Percentiles rank a stretch among this genome's conserved stretches.
These are phyloP conservation scores for Dyspetes luteomarginatus DNA, from an alignment of 2,888 invertebrate species.

Conservation along the genomic window DNA sequence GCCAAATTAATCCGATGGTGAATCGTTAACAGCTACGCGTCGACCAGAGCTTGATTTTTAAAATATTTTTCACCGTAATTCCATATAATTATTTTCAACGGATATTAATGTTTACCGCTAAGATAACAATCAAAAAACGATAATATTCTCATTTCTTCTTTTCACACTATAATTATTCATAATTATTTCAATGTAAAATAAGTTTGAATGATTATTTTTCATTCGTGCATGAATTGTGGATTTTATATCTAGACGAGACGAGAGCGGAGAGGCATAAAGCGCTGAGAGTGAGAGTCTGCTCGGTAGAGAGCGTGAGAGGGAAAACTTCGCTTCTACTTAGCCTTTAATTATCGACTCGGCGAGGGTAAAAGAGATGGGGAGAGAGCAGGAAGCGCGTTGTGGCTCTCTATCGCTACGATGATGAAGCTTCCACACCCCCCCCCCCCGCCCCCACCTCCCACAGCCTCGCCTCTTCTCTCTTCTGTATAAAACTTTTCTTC, in stretches of 20 bases:
- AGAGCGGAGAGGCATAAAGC: slow-evolving; percentile 22
- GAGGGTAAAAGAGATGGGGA: slow-evolving; percentile 19
- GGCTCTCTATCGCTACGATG: slow-evolving; percentile 43
- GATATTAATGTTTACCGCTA: background rate
- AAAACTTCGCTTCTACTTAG: slow-evolving; percentile 70
- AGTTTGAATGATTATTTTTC: background rate
- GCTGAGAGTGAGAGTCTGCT: background rate
- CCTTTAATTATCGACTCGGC: slow-evolving; percentile 70
- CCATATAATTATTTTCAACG: too few relatives aligned
- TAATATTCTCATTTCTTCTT: background rate
- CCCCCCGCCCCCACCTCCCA: slow-evolving; percentile 1
- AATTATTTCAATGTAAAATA: slow-evolving; percentile 1
- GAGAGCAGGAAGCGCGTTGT: slow-evolving; percentile 16
- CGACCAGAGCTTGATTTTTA: too few relatives aligned
- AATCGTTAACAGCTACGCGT: background rate
- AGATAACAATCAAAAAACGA: background rate
- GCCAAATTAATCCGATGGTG: background rate
- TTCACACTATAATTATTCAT: background rate
- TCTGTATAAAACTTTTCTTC: slow-evolving; percentile 10
- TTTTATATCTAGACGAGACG: background rate
- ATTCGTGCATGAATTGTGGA: background rate
- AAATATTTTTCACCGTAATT: too few relatives aligned
- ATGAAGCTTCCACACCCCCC: slow-evolving; percentile 43
- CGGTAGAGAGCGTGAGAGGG: slow-evolving; percentile 16
- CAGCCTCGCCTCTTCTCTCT: background rate